phyloP scores from a whole-genome alignment of 2,113 vertebrate species.

The Hemichromis elongatus region DNA sequence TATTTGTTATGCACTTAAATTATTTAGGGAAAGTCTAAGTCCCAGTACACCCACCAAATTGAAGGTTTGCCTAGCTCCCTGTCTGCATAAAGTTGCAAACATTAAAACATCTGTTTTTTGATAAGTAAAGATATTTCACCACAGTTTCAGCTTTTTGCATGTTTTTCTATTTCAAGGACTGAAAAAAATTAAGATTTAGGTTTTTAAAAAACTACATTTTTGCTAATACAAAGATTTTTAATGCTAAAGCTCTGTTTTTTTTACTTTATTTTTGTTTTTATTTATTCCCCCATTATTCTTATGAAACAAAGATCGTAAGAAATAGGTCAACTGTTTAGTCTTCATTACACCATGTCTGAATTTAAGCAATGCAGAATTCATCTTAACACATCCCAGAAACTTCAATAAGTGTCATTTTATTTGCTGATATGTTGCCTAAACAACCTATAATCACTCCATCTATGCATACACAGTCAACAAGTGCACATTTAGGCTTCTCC shows the following conservation, averaged over 20 bases:
- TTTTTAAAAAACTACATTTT: not conserved
- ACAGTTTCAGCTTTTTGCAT: not conserved
- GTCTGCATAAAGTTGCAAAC: not conserved
- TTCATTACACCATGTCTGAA: not conserved
- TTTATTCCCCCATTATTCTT: not conserved
- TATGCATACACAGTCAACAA: not conserved
- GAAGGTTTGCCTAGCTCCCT: not conserved
- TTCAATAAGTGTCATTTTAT: not conserved
- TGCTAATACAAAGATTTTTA: not conserved
- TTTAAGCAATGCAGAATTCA: not conserved
- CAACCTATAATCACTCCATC: not conserved
- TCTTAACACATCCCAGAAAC: not conserved
- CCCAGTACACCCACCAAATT: not conserved
- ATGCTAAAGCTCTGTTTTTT: not conserved
- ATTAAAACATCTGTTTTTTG: not conserved
- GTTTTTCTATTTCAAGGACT: not conserved
- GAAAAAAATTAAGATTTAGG: not conserved
- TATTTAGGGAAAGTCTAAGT: not conserved
- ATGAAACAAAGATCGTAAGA: not conserved
- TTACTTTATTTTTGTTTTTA: not conserved
- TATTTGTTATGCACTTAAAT: not conserved
- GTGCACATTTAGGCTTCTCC: not conserved
- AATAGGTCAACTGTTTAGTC: not conserved
- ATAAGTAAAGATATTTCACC: not conserved
- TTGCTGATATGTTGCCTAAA: not conserved